Conservation (phyloP, 2,113 vertebrate species). For the Ammodytes dubius region DNA sequence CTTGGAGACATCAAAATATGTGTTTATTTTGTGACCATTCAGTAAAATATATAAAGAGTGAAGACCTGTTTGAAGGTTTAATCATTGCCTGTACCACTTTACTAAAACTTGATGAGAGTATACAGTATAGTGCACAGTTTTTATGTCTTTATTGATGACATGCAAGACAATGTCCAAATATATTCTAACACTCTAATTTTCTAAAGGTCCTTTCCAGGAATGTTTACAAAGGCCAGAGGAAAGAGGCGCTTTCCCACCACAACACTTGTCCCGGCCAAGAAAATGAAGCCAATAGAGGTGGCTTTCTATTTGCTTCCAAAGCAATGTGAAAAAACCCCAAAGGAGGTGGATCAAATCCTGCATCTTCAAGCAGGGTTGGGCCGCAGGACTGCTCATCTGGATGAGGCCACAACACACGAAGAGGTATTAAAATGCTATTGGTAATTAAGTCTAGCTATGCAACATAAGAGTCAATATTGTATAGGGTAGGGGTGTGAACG, state of each 20-base stretch:
- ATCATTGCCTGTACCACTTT: background rate
- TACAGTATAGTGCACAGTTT: too few species aligned
- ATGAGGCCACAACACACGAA: background rate
- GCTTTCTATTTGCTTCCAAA: background rate
- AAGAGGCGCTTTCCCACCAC: background rate
- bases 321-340: background rate
- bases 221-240: background rate
- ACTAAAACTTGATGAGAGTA: too few species aligned
- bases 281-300: background rate
- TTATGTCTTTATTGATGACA: too few species aligned
- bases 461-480: too few species aligned
- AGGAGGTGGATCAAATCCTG: background rate
- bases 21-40: too few species aligned
- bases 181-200: too few species aligned
- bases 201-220: background rate
- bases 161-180: too few species aligned
- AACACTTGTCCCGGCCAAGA: background rate
- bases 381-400: background rate
- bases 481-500: too few species aligned
- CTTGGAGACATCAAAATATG: too few species aligned
- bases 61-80: background rate
- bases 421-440: background rate
- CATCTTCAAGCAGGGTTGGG: background rate
- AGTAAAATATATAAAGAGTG: too few species aligned
- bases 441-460: background rate